Conservation (phyloP, 1,140 invertebrate genomes). For the Nautilus pompilius region DNA sequence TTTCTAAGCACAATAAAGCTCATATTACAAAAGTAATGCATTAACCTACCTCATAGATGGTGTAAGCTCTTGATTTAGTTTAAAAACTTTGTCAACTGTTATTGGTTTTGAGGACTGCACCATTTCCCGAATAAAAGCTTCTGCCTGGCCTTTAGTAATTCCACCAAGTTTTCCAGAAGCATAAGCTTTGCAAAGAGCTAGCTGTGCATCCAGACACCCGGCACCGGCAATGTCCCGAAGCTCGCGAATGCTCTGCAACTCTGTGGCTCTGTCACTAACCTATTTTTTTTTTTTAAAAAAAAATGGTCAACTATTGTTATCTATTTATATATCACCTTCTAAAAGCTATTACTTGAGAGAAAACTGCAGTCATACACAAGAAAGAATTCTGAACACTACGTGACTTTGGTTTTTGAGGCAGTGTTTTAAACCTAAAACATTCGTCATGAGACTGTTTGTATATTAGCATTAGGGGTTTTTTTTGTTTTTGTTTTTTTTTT, state of each 20-base stretch:
- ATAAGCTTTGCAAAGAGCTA: constrained; percentile 42
- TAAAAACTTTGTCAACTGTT: constrained; percentile 38
- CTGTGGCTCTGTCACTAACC: no score
- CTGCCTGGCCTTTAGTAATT: constrained; percentile 33
- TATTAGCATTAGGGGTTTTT: no score
- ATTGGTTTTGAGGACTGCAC: constrained; percentile 40
- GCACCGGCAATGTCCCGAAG: constrained; percentile 38
- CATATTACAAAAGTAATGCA: background rate
- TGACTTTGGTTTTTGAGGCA: no score
- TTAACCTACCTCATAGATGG: constrained; percentile 47
- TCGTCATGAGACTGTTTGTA: no score
- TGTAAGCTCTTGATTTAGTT: constrained; percentile 36
- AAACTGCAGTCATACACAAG: no score
- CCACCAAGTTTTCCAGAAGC: constrained; percentile 40
- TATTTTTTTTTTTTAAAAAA: no score
- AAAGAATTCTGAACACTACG: no score
- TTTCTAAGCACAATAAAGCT: background rate
- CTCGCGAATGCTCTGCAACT: constrained; percentile 40
- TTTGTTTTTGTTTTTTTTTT: no score
- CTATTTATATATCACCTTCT: no score
- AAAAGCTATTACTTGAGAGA: no score
- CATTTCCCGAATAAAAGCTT: constrained; percentile 34
- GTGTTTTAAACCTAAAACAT: no score
- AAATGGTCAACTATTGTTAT: no score
- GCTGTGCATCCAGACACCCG: constrained; percentile 33